Percentiles rank a stretch among this genome's conserved stretches.
These are phyloP conservation scores for Formicarius rufipectus DNA, from an alignment of 2,113 vertebrate species.

Conservation along the genomic window DNA sequence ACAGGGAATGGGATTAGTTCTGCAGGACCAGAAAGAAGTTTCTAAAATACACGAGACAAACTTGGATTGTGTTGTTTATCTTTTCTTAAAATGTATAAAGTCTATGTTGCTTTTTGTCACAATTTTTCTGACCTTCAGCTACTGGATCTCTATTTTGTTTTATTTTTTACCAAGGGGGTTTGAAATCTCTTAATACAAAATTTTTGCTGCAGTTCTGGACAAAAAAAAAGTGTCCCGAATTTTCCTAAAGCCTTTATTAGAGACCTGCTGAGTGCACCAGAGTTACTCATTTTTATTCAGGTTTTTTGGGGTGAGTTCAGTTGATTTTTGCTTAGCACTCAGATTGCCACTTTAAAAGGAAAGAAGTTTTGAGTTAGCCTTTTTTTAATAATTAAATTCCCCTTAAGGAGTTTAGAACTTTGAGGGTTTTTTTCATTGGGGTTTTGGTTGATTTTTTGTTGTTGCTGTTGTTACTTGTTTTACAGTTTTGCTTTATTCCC, in stretches of 20 bases:
- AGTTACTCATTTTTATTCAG: constrained; percentile 35
- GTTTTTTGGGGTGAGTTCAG: background rate
- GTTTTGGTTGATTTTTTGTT: background rate
- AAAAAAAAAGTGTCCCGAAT: background rate
- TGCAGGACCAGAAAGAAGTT: background rate
- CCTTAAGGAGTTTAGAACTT: background rate
- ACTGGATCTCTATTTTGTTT: background rate
- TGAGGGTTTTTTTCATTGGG: rapidly evolving
- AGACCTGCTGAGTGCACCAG: constrained; percentile 49
- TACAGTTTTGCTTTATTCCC: background rate
- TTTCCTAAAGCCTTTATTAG: background rate
- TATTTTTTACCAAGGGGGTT: background rate
- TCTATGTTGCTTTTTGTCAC: background rate
- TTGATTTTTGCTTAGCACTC: background rate
- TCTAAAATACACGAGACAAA: background rate
- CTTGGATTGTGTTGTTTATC: background rate
- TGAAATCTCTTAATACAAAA: background rate
- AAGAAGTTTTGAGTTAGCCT: background rate
- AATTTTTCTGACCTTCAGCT: background rate
- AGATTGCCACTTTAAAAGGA: background rate
- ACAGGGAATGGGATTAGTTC: background rate
- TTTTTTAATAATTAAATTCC: background rate
- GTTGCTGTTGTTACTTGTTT: background rate
- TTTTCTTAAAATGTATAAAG: background rate
- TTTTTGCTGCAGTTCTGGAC: background rate